phyloP scores from a whole-genome alignment of 2,113 vertebrate genomes.

The Hypomesus transpacificus region DNA sequence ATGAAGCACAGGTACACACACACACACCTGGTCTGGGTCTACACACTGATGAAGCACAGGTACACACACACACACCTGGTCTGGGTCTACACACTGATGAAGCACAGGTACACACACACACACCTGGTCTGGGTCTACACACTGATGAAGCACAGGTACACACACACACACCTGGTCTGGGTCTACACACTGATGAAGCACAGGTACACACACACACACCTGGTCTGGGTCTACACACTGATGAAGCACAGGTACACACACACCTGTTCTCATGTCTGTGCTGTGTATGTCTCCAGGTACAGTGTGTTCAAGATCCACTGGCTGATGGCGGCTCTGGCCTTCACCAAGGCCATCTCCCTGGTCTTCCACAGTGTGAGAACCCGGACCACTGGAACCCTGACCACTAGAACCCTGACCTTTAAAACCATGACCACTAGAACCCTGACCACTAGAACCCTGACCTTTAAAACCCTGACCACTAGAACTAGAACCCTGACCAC shows the following conservation, averaged over 20 bases:
- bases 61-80: constrained; percentile 40
- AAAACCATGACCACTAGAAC: no score
- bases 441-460: no score
- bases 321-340: constrained; percentile 82
- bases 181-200: constrained; percentile 61
- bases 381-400: no score
- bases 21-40: constrained; percentile 71
- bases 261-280: neutral
- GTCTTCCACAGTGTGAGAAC: constrained; percentile 82
- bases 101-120: neutral
- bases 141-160: no score
- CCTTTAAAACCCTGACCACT: no score
- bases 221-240: constrained; percentile 76
- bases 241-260: neutral
- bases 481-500: no score
- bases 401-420: no score
- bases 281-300: constrained; percentile 62
- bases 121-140: no score
- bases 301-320: constrained; percentile 88
- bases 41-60: constrained; percentile 43
- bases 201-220: neutral
- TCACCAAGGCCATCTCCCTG: constrained; percentile 78
- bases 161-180: constrained; percentile 64
- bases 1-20: neutral
- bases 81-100: constrained; percentile 71